Base-by-base conservation (phyloP, 37 sponge, comb jelly and placozoan species). In the Tethya wilhelma region DNA sequence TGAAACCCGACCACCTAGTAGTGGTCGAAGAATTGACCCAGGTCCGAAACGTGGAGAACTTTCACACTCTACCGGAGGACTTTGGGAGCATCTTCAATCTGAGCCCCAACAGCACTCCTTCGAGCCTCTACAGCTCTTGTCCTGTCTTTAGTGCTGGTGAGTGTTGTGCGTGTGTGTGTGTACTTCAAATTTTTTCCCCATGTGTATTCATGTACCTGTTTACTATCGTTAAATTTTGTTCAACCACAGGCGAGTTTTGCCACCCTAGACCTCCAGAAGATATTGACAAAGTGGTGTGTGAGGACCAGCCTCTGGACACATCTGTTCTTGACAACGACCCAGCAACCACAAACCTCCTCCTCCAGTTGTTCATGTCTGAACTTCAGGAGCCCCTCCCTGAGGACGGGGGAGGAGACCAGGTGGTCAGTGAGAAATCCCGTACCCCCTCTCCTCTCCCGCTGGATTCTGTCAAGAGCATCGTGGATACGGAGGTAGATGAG, bases 221-320 rank as follows among this genome's bases (percentile, higher is more conserved):
- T 30, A 22, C 28, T 56, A 1, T 63, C n/a, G 11, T 60, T 77
- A 23, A 44, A 9, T 63, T 39, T 2, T 41, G 64, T 63, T 8
- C 40, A 57, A 4, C 2, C 70, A 11, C 62, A 75, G 75, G 60
- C 40, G 41, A 58, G 44, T 80, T 69, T 44, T 22, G 58, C 56
- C 59, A 66, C 41, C 80, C 80, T 23, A 41, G 53, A 69, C 71
- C 71, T 56, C 71, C 81, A 32, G 82, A 59, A 3, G 71, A 22
- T 38, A 39, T 33, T n/a, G 63, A 43, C 43, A 32, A 29, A 38
- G 56, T 14, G 73, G 2, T 49, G 22, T 14, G 55, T 20, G 4
- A 49, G 53, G 9, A 9, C 44, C n/a, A 49, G 56, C 77, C n/a
- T 11, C 20, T 26, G 19, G 81, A 70, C 71, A 62, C 44, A 29